phyloP scores from a whole-genome alignment of 2,888 invertebrate species.

The Ophion ellenae region DNA sequence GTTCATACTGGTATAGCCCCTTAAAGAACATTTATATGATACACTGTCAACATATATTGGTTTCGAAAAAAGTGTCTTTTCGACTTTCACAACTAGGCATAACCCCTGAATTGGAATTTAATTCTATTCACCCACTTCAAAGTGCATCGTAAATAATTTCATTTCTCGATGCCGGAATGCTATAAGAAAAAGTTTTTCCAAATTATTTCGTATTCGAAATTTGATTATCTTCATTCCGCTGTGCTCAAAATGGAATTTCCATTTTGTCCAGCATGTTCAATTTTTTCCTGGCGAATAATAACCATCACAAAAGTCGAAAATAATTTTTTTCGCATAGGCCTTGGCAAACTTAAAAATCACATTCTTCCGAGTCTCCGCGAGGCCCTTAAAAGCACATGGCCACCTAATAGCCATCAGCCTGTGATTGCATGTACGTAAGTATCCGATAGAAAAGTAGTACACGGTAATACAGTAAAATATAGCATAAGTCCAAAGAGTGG shows the following conservation, averaged over 20 bases:
- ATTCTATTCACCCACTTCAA: not conserved
- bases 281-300: not conserved
- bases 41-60: too few species aligned
- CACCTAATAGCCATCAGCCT: not conserved
- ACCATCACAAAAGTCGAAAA: not conserved
- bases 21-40: too few species aligned
- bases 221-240: not conserved
- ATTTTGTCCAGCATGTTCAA: not conserved
- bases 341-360: not conserved
- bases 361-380: not conserved
- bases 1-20: too few species aligned
- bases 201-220: not conserved
- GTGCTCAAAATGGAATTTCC: not conserved
- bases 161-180: not conserved
- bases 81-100: too few species aligned
- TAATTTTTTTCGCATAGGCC: not conserved
- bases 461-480: slow-evolving; percentile 13
- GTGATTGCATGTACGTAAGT: not conserved
- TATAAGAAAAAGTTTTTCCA: not conserved
- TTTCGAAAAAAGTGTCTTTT: too few species aligned
- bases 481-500: slow-evolving; percentile 14
- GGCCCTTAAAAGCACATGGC: not conserved
- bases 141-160: not conserved
- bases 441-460: not conserved
- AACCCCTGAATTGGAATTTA: not conserved